Conservation (phyloP, 2,113 vertebrate species). For the Fregata magnificens region DNA sequence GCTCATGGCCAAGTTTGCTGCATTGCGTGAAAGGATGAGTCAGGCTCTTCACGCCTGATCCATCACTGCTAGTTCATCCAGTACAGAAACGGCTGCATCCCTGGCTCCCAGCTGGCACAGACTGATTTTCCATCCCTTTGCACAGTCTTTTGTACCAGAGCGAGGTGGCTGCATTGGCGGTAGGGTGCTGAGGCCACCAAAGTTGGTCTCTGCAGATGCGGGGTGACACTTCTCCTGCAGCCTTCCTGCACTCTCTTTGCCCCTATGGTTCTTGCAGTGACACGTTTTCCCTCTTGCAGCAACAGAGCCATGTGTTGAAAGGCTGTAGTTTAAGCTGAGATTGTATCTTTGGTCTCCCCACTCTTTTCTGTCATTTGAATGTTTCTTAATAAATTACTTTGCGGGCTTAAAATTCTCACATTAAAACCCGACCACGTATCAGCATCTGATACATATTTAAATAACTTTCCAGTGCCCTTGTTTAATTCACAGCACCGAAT, state of each 20-base stretch:
- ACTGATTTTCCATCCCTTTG: background rate
- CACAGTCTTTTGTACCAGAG: background rate
- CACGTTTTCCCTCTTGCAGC: background rate
- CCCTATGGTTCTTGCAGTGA: background rate
- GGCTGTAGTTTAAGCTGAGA: background rate
- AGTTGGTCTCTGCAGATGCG: accelerated
- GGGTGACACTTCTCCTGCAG: background rate
- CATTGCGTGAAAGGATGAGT: background rate
- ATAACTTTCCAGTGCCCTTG: slow-evolving; percentile 16
- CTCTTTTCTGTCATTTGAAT: background rate
- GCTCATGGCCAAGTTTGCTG: accelerated
- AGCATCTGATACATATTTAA: slow-evolving; percentile 7
- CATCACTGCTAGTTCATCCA: background rate
- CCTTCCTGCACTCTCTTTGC: background rate
- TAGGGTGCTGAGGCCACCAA: too few relatives aligned
- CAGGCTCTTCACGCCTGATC: background rate
- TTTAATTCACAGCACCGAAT: slow-evolving; percentile 10
- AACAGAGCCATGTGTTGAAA: background rate
- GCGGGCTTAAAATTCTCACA: background rate
- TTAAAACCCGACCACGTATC: background rate
- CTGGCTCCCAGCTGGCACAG: accelerated
- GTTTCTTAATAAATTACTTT: background rate
- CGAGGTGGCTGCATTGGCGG: accelerated
- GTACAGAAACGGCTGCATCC: background rate
- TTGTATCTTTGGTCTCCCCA: background rate